phyloP scores from a whole-genome alignment of 2,797 vertebrate genomes.

The Characodon lateralis region DNA sequence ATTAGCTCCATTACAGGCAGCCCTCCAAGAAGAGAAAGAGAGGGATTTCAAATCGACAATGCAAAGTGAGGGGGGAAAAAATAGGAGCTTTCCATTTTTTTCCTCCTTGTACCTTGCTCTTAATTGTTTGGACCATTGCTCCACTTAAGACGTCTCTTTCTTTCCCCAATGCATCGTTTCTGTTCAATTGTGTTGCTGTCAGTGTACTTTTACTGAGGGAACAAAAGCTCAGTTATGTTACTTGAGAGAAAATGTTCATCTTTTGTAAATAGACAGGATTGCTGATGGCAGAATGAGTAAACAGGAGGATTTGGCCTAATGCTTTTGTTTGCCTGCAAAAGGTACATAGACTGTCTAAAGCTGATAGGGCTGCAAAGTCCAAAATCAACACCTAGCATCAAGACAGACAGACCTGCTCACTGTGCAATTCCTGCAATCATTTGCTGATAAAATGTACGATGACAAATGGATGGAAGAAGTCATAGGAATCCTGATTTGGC shows the following conservation, averaged over 20 bases:
- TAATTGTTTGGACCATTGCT: conserved; percentile 81
- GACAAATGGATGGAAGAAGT: conserved; percentile 23
- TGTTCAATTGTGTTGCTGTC: conserved; percentile 72
- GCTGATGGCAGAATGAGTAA: conserved; percentile 80
- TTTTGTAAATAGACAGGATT: conserved; percentile 81
- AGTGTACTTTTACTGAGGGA: conserved; percentile 67
- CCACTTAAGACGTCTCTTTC: conserved; percentile 77
- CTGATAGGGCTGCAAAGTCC: conserved; percentile 76
- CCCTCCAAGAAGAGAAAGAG: conserved; percentile 84
- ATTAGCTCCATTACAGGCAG: conserved; percentile 90
- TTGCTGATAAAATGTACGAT: conserved; percentile 44
- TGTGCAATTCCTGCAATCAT: conserved; percentile 54
- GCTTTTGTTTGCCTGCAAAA: conserved; percentile 83
- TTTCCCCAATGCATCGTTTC: conserved; percentile 63
- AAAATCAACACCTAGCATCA: conserved; percentile 78
- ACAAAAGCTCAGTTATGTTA: conserved; percentile 80
- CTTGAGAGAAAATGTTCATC: conserved; percentile 81
- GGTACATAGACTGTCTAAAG: conserved; percentile 86
- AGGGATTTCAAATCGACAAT: conserved; percentile 82
- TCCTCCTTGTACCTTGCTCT: conserved; percentile 74
- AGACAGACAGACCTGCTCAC: conserved; percentile 51
- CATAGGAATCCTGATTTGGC: conserved; percentile 2
- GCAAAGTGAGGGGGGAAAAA: conserved; percentile 68
- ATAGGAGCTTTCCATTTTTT: conserved; percentile 70
- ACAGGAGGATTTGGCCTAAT: conserved; percentile 80